A percentile compares a stretch with the other conserved stretches of the same genome.
Evolutionary conservation across 2,113 vertebrate genomes (phyloP).

Genomic region (Hippoglossus stenolepis): DNA sequence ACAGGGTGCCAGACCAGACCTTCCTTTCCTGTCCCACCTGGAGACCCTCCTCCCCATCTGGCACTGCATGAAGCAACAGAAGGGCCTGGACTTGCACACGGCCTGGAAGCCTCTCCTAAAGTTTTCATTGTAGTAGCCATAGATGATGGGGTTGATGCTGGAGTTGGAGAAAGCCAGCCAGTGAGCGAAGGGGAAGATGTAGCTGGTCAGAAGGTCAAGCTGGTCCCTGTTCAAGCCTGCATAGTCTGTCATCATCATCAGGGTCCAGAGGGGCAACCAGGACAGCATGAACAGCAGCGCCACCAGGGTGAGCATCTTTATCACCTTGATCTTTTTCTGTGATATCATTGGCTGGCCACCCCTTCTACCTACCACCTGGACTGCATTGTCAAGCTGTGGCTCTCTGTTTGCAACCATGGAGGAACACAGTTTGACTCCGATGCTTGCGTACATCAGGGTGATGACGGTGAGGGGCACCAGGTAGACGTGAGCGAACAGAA

Average conservation of each 20-base stretch:
- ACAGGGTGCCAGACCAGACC: constrained; percentile 3
- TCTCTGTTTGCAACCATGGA: constrained; percentile 67
- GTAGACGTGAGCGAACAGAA: constrained; percentile 85
- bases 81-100: constrained; percentile 66
- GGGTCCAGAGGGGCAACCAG: constrained; percentile 86
- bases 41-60: constrained; percentile 30
- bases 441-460: constrained; percentile 82
- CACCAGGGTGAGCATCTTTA: constrained; percentile 86
- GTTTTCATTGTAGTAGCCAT: constrained; percentile 88
- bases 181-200: constrained; percentile 85
- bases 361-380: constrained; percentile 43
- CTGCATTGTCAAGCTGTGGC: constrained; percentile 35
- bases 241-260: constrained; percentile 85
- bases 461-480: constrained; percentile 82
- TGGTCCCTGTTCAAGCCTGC: constrained; percentile 74
- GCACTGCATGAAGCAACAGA: constrained; percentile 43
- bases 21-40: constrained; percentile 36
- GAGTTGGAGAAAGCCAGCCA: constrained; percentile 89
- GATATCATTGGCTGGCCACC: constrained; percentile 69
- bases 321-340: constrained; percentile 82
- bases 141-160: constrained; percentile 86
- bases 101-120: constrained; percentile 84
- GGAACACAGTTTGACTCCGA: constrained; percentile 82
- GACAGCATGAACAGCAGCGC: constrained; percentile 85
- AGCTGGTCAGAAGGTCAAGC: constrained; percentile 81